A percentile compares a stretch with the other conserved stretches of the same genome.
These are phyloP conservation scores for Halocynthia roretzi DNA, from an alignment of 23 tunicate species.

Conservation along the genomic window DNA sequence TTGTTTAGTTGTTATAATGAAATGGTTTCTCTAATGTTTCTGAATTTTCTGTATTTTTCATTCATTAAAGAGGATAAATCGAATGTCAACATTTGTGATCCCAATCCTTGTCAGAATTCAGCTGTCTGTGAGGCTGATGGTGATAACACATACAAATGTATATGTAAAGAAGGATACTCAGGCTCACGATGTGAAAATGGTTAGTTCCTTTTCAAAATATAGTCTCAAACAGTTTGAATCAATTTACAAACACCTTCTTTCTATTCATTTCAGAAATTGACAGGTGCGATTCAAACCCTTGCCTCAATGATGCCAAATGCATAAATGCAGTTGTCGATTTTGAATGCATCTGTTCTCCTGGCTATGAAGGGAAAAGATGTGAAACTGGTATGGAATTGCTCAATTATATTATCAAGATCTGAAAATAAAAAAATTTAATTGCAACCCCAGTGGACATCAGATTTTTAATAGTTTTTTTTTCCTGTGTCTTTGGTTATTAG, in stretches of 20 bases:
- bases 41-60: too few species aligned
- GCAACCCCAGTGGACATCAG: too few species aligned
- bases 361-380: constrained; percentile 57
- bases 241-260: neutral
- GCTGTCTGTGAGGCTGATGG: constrained; percentile 16
- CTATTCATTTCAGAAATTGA: constrained; percentile 1
- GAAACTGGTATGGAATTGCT: constrained; percentile 25
- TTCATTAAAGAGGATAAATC: too few species aligned
- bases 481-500: neutral
- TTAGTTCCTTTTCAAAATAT: neutral
- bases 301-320: constrained; percentile 71
- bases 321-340: constrained; percentile 32
- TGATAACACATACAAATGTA: constrained; percentile 17
- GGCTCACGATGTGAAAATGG: constrained; percentile 29
- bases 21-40: too few species aligned
- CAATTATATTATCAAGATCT: too few species aligned
- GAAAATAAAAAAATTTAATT: too few species aligned
- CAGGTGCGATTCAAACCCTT: constrained; percentile 55
- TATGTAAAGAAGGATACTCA: constrained; percentile 26
- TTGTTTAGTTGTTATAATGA: too few species aligned
- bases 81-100: constrained; percentile 6
- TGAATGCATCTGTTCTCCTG: constrained; percentile 42
- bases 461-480: neutral
- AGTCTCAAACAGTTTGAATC: neutral
- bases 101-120: constrained; percentile 42